phyloP scores from a whole-genome alignment of 2,797 vertebrate genomes.

The Acestrorhynchus altus region DNA sequence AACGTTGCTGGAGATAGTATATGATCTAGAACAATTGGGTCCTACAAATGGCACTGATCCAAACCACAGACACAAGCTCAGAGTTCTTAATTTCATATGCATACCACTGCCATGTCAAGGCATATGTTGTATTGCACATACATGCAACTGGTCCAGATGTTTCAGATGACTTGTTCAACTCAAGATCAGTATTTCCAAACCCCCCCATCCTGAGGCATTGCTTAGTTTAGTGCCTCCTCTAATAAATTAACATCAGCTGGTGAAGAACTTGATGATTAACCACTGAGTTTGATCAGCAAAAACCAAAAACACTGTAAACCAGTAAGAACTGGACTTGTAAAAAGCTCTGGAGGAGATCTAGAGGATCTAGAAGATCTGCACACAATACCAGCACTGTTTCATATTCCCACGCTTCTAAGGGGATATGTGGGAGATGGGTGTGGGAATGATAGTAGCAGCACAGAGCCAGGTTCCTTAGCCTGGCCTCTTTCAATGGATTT shows the following conservation, averaged over 20 bases:
- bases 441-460: constrained; percentile 60
- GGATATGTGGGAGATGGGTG: not conserved
- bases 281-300: not conserved
- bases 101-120: too few relatives aligned
- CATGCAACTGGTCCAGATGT: too few relatives aligned
- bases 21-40: too few relatives aligned
- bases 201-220: not conserved
- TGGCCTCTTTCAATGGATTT: constrained; percentile 57
- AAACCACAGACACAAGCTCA: too few relatives aligned
- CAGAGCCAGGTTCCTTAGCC: constrained; percentile 67
- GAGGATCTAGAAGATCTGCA: not conserved
- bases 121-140: too few relatives aligned
- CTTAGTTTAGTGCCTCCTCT: not conserved
- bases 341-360: not conserved
- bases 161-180: too few relatives aligned
- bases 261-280: not conserved
- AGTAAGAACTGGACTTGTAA: not conserved
- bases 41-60: too few relatives aligned
- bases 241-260: constrained; percentile 9
- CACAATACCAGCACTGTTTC: not conserved
- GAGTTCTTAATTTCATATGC: too few relatives aligned
- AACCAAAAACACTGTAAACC: not conserved
- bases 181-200: constrained; percentile 5
- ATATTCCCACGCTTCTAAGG: constrained; percentile 10
- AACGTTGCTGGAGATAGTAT: too few relatives aligned